phyloP scores from a whole-genome alignment of 2,797 vertebrate genomes.

The Coilia nasus region DNA sequence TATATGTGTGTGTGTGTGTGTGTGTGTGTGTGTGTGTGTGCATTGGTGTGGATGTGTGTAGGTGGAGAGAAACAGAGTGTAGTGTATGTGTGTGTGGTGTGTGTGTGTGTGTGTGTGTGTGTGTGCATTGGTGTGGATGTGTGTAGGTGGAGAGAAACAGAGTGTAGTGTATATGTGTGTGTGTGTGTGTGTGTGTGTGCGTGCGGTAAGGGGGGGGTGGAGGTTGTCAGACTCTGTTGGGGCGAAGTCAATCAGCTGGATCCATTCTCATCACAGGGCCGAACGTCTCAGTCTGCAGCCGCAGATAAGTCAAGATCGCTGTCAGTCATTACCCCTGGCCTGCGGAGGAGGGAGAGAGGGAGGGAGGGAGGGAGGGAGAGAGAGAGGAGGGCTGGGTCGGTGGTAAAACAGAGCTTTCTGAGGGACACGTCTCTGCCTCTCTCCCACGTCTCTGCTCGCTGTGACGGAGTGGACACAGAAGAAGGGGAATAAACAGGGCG shows the following conservation, averaged over 20 bases:
- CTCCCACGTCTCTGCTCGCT: background rate
- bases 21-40: too few species aligned
- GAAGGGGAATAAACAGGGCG: background rate
- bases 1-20: too few species aligned
- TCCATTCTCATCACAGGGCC: constrained; percentile 72
- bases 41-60: too few species aligned
- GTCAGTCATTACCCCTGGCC: constrained; percentile 49
- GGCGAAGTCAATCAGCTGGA: constrained; percentile 66
- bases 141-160: too few species aligned
- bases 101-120: constrained; percentile 42
- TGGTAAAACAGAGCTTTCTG: background rate
- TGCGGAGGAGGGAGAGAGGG: constrained; percentile 8
- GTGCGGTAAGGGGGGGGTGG: constrained; percentile 44
- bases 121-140: constrained; percentile 9
- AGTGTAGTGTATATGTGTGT: too few species aligned
- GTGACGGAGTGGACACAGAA: background rate
- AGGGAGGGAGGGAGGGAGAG: too few species aligned
- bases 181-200: constrained; percentile 19
- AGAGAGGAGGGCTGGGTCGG: constrained; percentile 15
- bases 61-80: too few species aligned
- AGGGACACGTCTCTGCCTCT: background rate
- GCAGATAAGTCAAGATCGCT: constrained; percentile 47
- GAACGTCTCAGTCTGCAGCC: constrained; percentile 50
- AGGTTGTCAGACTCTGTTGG: constrained; percentile 29
- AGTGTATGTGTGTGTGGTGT: too few species aligned